Percentiles rank a stretch among this genome's conserved stretches.
phyloP scores from a whole-genome alignment of 2,113 vertebrate species.

The Trematomus loennbergii region DNA sequence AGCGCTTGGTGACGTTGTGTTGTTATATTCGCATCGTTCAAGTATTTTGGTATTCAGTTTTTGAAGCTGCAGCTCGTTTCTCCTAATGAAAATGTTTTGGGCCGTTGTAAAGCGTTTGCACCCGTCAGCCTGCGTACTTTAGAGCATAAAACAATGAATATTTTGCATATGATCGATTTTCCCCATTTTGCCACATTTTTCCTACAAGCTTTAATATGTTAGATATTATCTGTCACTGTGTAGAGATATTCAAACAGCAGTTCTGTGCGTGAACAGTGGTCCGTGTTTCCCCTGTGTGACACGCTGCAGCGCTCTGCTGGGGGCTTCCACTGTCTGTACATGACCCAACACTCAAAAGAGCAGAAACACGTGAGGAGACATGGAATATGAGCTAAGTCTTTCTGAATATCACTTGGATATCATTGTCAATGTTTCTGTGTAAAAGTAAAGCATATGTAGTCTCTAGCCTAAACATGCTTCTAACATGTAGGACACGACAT shows the following conservation, averaged over 20 bases:
- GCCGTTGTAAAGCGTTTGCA: too few species aligned
- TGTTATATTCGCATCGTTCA: too few species aligned
- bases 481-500: too few species aligned
- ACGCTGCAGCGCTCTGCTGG: neutral
- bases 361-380: neutral
- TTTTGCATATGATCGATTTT: neutral
- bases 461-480: neutral
- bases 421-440: neutral
- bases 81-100: too few species aligned
- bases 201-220: neutral
- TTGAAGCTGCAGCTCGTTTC: too few species aligned
- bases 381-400: neutral
- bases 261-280: neutral
- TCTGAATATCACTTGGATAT: neutral
- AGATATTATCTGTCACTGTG: neutral
- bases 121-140: neutral
- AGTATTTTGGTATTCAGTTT: too few species aligned
- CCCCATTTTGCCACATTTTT: too few species aligned
- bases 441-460: too few species aligned
- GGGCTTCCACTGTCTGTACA: neutral
- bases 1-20: too few species aligned
- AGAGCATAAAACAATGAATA: neutral
- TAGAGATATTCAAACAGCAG: neutral
- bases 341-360: neutral
- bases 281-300: neutral